Base-by-base conservation (phyloP, 37 sponge, comb jelly and placozoan species). In the Aplysina aerophoba region DNA sequence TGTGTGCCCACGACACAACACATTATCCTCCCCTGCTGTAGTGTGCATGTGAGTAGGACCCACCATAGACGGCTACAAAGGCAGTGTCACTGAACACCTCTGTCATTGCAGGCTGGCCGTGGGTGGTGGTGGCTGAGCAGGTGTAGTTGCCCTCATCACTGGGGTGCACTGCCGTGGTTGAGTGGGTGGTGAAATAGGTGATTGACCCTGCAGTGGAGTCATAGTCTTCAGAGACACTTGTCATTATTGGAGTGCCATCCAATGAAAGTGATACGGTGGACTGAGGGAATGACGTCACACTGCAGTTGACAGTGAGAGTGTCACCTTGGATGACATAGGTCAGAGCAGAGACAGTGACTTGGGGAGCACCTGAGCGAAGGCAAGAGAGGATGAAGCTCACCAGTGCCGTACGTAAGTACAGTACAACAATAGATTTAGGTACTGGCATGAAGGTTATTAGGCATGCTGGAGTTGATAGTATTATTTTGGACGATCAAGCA, bases 141-240 rank as follows among this genome's bases (percentile, higher is more conserved):
- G 64, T 62, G 78, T 75, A 75, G 78, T 75, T 75, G 20, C 78
- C 78, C 54, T 75, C 78, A 41, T 75, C n/a, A 36, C n/a, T 36
- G 38, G 41, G 15, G 21, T n/a, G 53, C 54, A 50, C 41, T 6
- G 54, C 78, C 37, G 44, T 36, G 1, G 78, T 50, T 15, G 38
- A 16, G 11, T 31, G 16, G 53, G 37, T 17, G 21, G 22, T 21
- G 15, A 39, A 39, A 21, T 50, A 24, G 24, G 54, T 24, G 24
- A 14, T 1, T 12, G 41, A 75, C 25, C 37, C 44, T 16, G 39
- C 37, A 20, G 38, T 31, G 5, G 40, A 25, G 25, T 41, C 41
- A 62, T 6, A 28, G 4, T 13, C 24, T 28, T n/a, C 24, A 27
- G 64, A 62, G 28, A 27, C 24, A n/a, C 64, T 27, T 27, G 28